A percentile compares a stretch with the other conserved stretches of the same genome.
Conservation (phyloP, 2,797 vertebrate species). For the Acipenser oxyrinchus region DNA sequence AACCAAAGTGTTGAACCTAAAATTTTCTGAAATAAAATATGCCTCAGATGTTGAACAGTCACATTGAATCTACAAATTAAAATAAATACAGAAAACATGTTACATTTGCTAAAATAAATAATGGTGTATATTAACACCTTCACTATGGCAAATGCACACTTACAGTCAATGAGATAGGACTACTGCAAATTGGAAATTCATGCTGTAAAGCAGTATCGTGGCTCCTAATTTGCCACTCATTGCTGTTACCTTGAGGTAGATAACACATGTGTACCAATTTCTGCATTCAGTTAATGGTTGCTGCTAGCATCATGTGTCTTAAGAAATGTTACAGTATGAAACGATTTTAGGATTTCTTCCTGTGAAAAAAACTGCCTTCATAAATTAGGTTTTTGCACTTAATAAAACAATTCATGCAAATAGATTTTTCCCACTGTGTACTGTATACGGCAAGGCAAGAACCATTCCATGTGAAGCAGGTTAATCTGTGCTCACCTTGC, state of each 20-base stretch:
- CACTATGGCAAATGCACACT: slow-evolving; percentile 85
- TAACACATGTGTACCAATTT: slow-evolving; percentile 95
- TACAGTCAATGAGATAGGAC: slow-evolving; percentile 68
- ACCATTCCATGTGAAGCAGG: slow-evolving; percentile 66
- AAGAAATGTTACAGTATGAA: slow-evolving; percentile 89
- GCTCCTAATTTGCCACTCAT: slow-evolving; percentile 82
- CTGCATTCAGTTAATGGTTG: slow-evolving; percentile 81
- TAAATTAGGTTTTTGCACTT: slow-evolving; percentile 40
- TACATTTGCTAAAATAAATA: slow-evolving; percentile 97
- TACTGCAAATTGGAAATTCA: slow-evolving; percentile 66
- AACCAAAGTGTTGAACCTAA: slow-evolving; percentile 74
- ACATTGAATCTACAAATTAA: slow-evolving; percentile 82
- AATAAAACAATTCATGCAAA: slow-evolving; percentile 59
- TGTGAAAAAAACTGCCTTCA: slow-evolving; percentile 50
- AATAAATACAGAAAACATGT: slow-evolving; percentile 80
- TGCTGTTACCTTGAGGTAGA: slow-evolving; percentile 99
- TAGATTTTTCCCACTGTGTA: slow-evolving; percentile 62
- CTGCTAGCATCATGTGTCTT: slow-evolving; percentile 96
- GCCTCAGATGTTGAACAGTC: slow-evolving; percentile 53
- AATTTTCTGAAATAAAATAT: slow-evolving; percentile 70
- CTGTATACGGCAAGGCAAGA: slow-evolving; percentile 62
- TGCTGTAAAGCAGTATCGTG: slow-evolving; percentile 86
- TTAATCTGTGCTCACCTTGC: slow-evolving; percentile 57
- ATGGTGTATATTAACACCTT: slow-evolving; percentile 88
- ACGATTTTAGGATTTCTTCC: slow-evolving; percentile 71